These are phyloP conservation scores for Watsonalla binaria DNA, from an alignment of 2,888 invertebrate species.

Conservation along the genomic window DNA sequence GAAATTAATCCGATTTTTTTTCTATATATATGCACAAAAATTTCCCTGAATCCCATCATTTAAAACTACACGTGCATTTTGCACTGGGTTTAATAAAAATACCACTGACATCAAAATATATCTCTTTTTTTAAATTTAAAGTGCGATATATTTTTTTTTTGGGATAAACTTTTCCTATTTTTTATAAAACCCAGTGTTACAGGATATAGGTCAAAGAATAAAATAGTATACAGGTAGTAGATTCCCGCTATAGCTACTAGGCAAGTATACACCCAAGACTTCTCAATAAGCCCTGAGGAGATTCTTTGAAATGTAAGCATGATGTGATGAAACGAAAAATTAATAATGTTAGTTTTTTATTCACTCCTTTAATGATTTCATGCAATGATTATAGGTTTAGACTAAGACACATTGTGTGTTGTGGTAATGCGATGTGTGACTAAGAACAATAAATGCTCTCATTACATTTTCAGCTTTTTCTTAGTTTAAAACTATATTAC, in stretches of 20 bases:
- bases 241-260: slow-evolving; percentile 76
- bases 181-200: slow-evolving; percentile 62
- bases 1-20: too few species aligned
- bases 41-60: slow-evolving; percentile 54
- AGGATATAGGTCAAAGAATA: slow-evolving; percentile 60
- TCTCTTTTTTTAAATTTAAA: too few species aligned
- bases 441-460: too few species aligned
- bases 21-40: too few species aligned
- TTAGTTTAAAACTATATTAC: too few species aligned
- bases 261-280: slow-evolving; percentile 68
- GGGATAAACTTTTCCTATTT: slow-evolving; percentile 5
- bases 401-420: not conserved
- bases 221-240: slow-evolving; percentile 49
- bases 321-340: slow-evolving; percentile 10
- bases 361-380: slow-evolving; percentile 1
- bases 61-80: slow-evolving; percentile 69
- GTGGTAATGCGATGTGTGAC: not conserved
- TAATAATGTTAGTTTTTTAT: slow-evolving; percentile 10
- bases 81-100: slow-evolving; percentile 52
- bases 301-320: slow-evolving; percentile 62
- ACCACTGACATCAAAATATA: not conserved
- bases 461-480: too few species aligned
- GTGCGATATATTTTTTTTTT: too few species aligned
- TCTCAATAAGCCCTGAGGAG: slow-evolving; percentile 45
- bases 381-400: not conserved